These are phyloP conservation scores for Eupeodes latifasciatus DNA, from an alignment of 2,888 invertebrate species.

Conservation along the genomic window DNA sequence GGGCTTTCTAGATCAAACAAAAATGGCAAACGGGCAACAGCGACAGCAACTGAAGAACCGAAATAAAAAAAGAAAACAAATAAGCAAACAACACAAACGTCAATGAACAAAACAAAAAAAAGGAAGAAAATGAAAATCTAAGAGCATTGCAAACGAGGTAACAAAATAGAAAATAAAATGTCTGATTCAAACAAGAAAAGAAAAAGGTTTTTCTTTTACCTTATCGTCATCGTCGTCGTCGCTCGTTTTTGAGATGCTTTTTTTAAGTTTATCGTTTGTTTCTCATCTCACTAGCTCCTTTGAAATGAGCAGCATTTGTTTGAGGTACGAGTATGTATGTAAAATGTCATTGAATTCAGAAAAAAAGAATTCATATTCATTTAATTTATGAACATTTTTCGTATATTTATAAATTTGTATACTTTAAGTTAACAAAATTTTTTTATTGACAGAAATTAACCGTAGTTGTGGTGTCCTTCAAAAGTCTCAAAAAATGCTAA, in stretches of 20 bases:
- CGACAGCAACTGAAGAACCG: not conserved
- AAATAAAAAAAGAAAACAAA: not conserved
- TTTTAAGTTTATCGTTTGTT: constrained; percentile 1
- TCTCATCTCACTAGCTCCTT: not conserved
- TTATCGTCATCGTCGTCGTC: too few relatives aligned
- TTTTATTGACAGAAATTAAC: too few relatives aligned
- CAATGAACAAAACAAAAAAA: not conserved
- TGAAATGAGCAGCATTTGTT: not conserved
- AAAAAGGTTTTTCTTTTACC: not conserved
- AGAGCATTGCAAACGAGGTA: constrained; percentile 8
- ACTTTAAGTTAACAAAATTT: too few relatives aligned
- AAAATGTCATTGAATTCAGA: not conserved
- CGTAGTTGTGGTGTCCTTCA: too few relatives aligned
- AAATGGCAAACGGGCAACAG: not conserved
- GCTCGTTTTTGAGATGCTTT: not conserved
- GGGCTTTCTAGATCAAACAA: not conserved
- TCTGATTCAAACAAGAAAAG: not conserved
- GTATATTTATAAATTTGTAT: too few relatives aligned
- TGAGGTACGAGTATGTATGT: too few relatives aligned
- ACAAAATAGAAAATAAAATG: not conserved
- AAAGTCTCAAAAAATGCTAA: too few relatives aligned
- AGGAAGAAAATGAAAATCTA: not conserved
- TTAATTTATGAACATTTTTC: too few relatives aligned
- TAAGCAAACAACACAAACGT: not conserved
- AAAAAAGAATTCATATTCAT: not conserved